Base-by-base conservation (phyloP, 2,797 vertebrate genomes). In the Trachurus trachurus region DNA sequence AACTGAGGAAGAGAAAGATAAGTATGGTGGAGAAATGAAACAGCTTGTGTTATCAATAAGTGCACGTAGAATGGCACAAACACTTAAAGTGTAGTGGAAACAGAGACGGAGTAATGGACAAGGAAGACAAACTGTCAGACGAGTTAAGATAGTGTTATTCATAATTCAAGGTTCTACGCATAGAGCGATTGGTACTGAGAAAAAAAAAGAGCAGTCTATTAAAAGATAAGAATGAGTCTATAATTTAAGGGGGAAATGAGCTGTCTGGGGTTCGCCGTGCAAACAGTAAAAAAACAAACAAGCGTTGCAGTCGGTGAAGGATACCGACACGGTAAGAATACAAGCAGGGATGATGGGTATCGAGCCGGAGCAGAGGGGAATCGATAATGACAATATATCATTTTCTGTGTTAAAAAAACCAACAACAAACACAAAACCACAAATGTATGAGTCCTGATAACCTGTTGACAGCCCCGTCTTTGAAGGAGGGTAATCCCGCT, bases 151-250 rank as follows among this genome's bases (percentile, higher is more conserved):
- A 53, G 53, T 22, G 50, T 72, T 66, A 71, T 78, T 76, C 74
- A 86, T 84, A 74, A 81, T 84, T 87, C 72, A 79, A 52, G 62
- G 64, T 83, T 80, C 72, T 44, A 75, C 13, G 57, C 71, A 31
- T 65, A 64, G 26, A 65, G 58, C 42, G 12, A 80, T 70, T 0
- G 8, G 11, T 11, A 57, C 59, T 0, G 52, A 26, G 65, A 78
- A 56, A 82, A 56, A 56, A 81, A 78, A 65, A 56, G 71, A 82
- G 67, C 72, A 71, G 76, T 83, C 87, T 76, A 90, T 89, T 90
- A 91, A 88, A 89, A 87, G 91, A 92, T 91, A 89, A 87, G 82
- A 75, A 82, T 3, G 3, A 37, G 75, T 65, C 77, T 64, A 81
- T 89, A 74, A 85, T 86, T 89, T 84, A 83, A 70, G 69, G 45